Base-by-base conservation (phyloP, 2,113 vertebrate species). In the Pseudorasbora parva region DNA sequence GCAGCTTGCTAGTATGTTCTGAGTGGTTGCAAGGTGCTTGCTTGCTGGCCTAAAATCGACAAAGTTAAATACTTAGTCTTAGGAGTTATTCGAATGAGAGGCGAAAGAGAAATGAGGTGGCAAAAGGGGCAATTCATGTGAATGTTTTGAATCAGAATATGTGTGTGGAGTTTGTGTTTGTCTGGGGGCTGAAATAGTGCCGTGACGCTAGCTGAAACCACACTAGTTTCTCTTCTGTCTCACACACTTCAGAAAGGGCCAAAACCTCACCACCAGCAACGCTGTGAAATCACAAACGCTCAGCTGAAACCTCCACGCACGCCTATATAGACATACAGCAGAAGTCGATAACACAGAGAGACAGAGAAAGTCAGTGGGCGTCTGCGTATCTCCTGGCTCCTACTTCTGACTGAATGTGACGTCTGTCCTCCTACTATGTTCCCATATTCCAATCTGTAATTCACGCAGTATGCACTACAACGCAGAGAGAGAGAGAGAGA, bases 201-300 rank as follows among this genome's bases (percentile, higher is more conserved):
- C 59, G 69, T 71, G 85, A 83, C 62, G 73, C 83, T 64, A 73
- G 66, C 83, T 86, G 82, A 85, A 84, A 87, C 87, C 77, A 83
- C 57, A 23, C 62, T 78, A 72, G 93, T 94, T 95, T 93, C 93
- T 89, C 87, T 93, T 95, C 91, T 92, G 66, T 81, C 72, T 77
- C 12, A 87, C 89, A 86, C n/a, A 72, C 88, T 86, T 91, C 90
- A 90, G 87, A 37, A 90, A 82, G 79, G 88, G 85, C 88, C 90
- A 91, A 37, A 93, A 94, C 91, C 91, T 90, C 86, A 69, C 88
- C 85, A 84, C 41, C 59, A n/a, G n/a, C n/a, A n/a, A 51, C 25
- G 23, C 82, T 82, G 59, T 84, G 86, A 92, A 90, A 88, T 93
- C 92, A 93, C 81, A 68, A 86, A 69, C 89, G 87, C 87, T 90